These are phyloP conservation scores for Bolinopsis microptera DNA, from an alignment of 37 sponge, comb jelly and placozoan genomes.

Conservation along the genomic window DNA sequence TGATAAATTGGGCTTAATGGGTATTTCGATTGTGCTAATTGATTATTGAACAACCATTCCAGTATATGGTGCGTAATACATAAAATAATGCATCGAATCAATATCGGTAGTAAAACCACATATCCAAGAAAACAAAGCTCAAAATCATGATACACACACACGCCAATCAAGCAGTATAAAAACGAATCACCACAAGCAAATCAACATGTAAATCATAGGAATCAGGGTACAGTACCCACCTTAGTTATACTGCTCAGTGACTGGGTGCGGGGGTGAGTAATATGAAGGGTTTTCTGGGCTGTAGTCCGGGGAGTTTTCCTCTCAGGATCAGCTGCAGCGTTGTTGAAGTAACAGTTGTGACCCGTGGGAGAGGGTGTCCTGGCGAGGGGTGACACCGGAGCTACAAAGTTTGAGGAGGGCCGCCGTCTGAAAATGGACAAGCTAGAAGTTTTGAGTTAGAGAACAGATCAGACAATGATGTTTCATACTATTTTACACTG, in stretches of 20 bases:
- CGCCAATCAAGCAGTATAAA: too few relatives aligned
- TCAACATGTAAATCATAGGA: neutral
- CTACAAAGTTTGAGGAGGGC: conserved; percentile 50
- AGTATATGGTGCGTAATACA: too few relatives aligned
- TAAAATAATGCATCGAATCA: too few relatives aligned
- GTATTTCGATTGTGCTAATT: too few relatives aligned
- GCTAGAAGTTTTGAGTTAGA: neutral
- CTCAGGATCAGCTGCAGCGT: neutral
- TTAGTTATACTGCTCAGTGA: neutral
- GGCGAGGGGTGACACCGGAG: conserved; percentile 56
- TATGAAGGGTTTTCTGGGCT: conserved; percentile 59
- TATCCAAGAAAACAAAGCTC: too few relatives aligned
- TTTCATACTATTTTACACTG: too few relatives aligned
- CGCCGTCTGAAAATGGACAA: conserved; percentile 40
- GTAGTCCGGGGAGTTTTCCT: conserved; percentile 36
- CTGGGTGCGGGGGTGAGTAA: conserved; percentile 65
- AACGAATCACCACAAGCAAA: too few relatives aligned
- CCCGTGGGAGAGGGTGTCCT: conserved; percentile 57
- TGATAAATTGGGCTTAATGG: too few relatives aligned
- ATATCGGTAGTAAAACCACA: too few relatives aligned
- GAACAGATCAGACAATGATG: too few relatives aligned
- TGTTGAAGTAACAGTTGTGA: conserved; percentile 59
- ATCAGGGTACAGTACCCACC: neutral
- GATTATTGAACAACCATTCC: too few relatives aligned
- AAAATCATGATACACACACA: too few relatives aligned